These are phyloP conservation scores for Rhyacophila evoluta DNA, from an alignment of 2,888 invertebrate species.

Conservation along the genomic window DNA sequence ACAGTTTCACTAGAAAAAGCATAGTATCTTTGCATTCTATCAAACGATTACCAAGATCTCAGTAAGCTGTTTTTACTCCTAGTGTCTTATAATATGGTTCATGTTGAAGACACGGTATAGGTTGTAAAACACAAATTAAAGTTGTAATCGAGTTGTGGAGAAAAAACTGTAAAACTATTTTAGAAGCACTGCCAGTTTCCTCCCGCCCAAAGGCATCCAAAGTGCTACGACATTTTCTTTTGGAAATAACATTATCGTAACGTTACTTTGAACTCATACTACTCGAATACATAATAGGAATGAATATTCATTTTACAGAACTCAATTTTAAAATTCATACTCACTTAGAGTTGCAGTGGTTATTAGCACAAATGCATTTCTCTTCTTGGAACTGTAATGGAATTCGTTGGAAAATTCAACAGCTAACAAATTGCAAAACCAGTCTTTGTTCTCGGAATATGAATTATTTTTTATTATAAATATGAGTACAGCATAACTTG, in stretches of 20 bases:
- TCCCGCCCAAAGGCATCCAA: background rate
- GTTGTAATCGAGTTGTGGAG: too few relatives aligned
- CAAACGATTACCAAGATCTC: too few relatives aligned
- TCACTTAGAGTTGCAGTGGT: background rate
- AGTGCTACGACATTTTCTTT: conserved; percentile 6
- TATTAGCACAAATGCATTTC: background rate
- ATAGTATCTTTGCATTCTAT: too few relatives aligned
- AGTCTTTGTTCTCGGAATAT: too few relatives aligned
- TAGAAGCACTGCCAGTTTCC: background rate
- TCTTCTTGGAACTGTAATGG: background rate
- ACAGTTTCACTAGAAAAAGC: too few relatives aligned
- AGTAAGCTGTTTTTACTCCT: too few relatives aligned
- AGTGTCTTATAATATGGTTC: too few relatives aligned
- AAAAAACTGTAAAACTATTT: background rate
- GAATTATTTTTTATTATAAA: too few relatives aligned
- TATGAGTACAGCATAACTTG: too few relatives aligned
- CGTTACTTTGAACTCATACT: conserved; percentile 5
- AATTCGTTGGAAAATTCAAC: background rate
- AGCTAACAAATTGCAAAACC: too few relatives aligned
- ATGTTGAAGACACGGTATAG: too few relatives aligned
- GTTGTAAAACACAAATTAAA: too few relatives aligned
- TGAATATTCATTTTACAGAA: conserved; percentile 48
- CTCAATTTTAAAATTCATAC: conserved; percentile 43
- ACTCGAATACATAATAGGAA: conserved; percentile 34
- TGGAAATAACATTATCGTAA: conserved; percentile 29